Percentiles rank a stretch among this genome's conserved stretches.
Conservation (phyloP, 2,113 vertebrate species). For the Coracopsis vasa region DNA sequence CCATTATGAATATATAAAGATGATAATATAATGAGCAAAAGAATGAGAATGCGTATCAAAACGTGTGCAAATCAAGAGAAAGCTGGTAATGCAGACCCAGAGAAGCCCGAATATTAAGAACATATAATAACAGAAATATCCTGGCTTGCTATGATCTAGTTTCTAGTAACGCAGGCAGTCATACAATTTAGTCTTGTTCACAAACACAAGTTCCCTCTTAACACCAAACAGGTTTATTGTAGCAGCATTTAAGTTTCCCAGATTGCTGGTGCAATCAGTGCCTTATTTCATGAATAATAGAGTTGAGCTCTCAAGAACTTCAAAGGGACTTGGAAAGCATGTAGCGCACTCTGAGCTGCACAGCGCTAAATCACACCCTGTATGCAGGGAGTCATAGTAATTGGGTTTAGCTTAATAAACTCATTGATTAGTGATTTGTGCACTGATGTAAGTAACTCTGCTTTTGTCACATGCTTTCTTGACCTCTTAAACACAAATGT, state of each 20-base stretch:
- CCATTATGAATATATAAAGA: fast-evolving
- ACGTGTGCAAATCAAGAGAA: background rate
- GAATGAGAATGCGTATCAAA: background rate
- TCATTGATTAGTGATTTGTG: fast-evolving
- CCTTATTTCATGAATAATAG: background rate
- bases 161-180: background rate
- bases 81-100: background rate
- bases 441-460: background rate
- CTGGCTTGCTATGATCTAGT: background rate
- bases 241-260: background rate
- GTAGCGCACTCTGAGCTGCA: background rate
- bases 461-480: background rate
- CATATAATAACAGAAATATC: background rate
- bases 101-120: background rate
- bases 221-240: background rate
- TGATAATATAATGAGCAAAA: background rate
- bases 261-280: background rate
- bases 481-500: background rate
- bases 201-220: background rate
- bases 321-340: background rate
- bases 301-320: background rate
- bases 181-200: background rate
- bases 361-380: background rate
- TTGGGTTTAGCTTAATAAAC: background rate
- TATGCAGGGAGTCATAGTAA: background rate